Conservation (phyloP, 2,113 vertebrate genomes). For the Cairina moschata region DNA sequence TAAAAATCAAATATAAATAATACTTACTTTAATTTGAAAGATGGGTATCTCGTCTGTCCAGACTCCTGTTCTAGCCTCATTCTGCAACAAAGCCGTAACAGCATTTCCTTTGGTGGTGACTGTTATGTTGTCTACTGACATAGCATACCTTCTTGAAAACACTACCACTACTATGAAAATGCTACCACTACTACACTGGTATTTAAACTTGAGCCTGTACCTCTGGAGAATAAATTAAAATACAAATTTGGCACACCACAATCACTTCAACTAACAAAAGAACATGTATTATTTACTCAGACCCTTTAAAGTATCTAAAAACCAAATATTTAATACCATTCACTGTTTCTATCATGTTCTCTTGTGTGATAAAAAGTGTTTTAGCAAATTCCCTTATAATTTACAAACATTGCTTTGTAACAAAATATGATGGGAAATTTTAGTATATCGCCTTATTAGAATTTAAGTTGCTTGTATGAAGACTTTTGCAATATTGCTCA, state of each 20-base stretch:
- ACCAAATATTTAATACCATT: background rate
- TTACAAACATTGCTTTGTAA: background rate
- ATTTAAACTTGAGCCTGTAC: background rate
- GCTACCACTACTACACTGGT: background rate
- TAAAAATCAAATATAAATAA: background rate
- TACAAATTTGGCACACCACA: background rate
- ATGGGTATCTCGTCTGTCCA: background rate
- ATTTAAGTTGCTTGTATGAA: background rate
- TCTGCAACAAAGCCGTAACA: background rate
- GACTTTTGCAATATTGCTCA: background rate
- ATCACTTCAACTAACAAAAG: background rate
- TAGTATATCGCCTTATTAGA: accelerated
- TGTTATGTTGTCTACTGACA: background rate
- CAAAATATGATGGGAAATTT: background rate
- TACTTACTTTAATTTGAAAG: background rate
- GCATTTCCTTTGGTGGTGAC: background rate
- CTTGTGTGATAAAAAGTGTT: background rate
- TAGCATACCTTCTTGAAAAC: background rate
- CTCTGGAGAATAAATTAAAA: background rate
- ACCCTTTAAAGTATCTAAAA: background rate
- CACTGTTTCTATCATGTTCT: background rate
- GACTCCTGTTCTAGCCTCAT: background rate
- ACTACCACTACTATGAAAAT: background rate
- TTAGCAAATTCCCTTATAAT: background rate
- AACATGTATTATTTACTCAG: background rate